Conservation (phyloP, 2,888 invertebrate genomes). For the Ennomos erosarius region DNA sequence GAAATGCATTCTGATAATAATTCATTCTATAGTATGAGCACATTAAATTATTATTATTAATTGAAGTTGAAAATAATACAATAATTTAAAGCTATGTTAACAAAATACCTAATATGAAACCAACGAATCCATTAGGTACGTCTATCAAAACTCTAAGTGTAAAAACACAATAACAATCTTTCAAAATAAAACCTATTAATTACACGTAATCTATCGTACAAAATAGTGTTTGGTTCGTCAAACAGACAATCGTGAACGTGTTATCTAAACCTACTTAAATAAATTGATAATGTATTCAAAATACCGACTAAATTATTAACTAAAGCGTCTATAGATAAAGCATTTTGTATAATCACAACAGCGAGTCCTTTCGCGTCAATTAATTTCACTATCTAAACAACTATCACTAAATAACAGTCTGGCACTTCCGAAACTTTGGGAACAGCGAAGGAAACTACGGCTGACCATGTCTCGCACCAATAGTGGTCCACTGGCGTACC, state of each 20-base stretch:
- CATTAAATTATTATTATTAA: no score
- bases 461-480: conserved; percentile 76
- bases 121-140: no score
- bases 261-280: conserved; percentile 41
- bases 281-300: conserved; percentile 76
- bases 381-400: conserved; percentile 79
- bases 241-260: conserved; percentile 50
- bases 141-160: background rate
- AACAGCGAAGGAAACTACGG: conserved; percentile 82
- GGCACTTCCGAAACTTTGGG: conserved; percentile 82
- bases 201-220: conserved; percentile 59
- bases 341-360: conserved; percentile 83
- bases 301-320: conserved; percentile 76
- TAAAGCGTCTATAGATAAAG: conserved; percentile 83
- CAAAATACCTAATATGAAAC: no score
- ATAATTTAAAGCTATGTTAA: no score
- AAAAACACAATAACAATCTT: conserved; percentile 5
- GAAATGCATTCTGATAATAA: no score
- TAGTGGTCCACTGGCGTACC: conserved; percentile 63
- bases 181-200: conserved; percentile 54
- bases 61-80: no score
- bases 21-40: no score
- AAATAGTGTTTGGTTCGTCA: conserved; percentile 70
- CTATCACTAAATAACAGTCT: conserved; percentile 80
- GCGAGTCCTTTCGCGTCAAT: conserved; percentile 63